Evolutionary conservation across 2,113 vertebrate species (phyloP).

Genomic region (Burhinus oedicnemus): DNA sequence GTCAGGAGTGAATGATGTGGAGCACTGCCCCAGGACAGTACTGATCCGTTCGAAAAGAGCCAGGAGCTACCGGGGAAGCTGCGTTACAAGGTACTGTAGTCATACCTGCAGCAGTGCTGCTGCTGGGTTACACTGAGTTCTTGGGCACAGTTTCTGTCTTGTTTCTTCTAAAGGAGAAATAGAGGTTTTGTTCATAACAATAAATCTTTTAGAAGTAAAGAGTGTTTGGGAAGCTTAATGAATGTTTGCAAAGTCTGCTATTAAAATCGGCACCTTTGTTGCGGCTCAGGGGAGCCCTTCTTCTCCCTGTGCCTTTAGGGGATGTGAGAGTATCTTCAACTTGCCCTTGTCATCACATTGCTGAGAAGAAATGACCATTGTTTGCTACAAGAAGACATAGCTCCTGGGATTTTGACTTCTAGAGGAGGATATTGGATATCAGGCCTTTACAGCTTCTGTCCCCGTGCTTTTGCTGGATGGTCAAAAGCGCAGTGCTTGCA

Average conservation of each 20-base stretch:
- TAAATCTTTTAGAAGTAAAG: background rate
- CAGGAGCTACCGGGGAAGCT: background rate
- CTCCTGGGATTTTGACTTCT: background rate
- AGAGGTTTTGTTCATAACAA: background rate
- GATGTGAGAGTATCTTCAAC: background rate
- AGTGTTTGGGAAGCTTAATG: background rate
- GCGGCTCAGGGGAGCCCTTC: background rate
- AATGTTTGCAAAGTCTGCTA: background rate
- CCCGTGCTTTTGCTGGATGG: background rate
- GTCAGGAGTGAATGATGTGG: background rate
- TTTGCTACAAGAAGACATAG: background rate
- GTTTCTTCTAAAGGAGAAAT: background rate
- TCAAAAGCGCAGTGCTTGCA: accelerated
- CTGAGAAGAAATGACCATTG: background rate
- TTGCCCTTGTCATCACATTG: background rate
- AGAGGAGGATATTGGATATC: background rate
- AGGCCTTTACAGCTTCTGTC: background rate
- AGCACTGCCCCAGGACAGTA: background rate
- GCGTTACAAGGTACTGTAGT: accelerated
- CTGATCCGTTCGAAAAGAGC: background rate
- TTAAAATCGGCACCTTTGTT: background rate
- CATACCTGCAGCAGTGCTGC: background rate
- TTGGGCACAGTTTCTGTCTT: background rate
- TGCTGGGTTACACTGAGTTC: background rate
- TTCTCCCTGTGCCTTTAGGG: background rate